Evolutionary conservation across 2,888 invertebrate genomes (phyloP), one percentile per base, ranked within the genome.

Genomic region (Choreutis nemorana): DNA sequence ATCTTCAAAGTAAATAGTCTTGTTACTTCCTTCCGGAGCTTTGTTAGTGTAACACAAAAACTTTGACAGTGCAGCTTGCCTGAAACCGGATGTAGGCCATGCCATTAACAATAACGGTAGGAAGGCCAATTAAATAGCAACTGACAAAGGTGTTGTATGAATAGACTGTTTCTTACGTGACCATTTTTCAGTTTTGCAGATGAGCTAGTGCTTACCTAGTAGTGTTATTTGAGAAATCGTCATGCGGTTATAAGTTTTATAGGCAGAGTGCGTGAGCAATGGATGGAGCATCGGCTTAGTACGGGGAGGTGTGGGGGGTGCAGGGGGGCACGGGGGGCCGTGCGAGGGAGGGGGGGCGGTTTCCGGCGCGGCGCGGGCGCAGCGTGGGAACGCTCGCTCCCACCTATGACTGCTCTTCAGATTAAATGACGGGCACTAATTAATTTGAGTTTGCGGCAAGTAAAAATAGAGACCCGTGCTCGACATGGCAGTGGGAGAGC

Each of bases 301-400:
- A n/a, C n/a, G n/a, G n/a, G n/a, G n/a, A n/a, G n/a, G n/a, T n/a
- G n/a, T n/a, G 66, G 62, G 37, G 39, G 40, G 52, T 44, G 48
- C 50, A 48, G 45, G 34, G 46, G 40, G 34, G 34, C 27, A 41
- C 28, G 28, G 20, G 10, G 14, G 22, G 31, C 29, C 25, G 32
- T 31, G 28, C 29, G 15, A 25, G 11, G 18, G 29, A 44, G 45
- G 47, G 44, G 52, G 52, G 53, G 52, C 32, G 41, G 50, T 52
- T 57, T 60, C 71, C 75, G 73, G 75, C 73, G 73, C 62, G 50
- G 58, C 64, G 65, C 65, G 53, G 57, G 63, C 68, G 64, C 68
- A 66, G 58, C 78, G 78, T 77, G 77, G 75, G 78, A 75, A 75
- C 71, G 61, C 51, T 55, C 67, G 64, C 66, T 63, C 60, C 66